Evolutionary conservation across 2,113 vertebrate genomes (phyloP), one percentile per base, ranked within the genome.

Genomic region (Oceanodroma tethys): DNA sequence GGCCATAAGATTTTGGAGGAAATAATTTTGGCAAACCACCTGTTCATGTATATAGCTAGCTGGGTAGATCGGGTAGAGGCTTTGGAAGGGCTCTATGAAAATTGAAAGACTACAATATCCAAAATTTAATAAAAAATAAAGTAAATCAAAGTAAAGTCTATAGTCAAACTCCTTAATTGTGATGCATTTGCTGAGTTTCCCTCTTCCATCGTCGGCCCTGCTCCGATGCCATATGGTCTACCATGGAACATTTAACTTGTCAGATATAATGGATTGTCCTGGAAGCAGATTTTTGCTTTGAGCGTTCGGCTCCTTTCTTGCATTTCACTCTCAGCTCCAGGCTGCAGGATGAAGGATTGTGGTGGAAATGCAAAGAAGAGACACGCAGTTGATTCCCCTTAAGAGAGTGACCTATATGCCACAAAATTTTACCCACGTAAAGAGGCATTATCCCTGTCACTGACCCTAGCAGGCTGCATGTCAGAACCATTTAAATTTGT

Each of bases 191-290:
- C 98, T 86, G 98, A 98, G 97, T 95, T 95, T 97, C 91, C 98
- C 97, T 98, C 98, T 98, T 97, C 98, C 98, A 96, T 97, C 92
- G 97, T 86, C 93, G 95, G 98, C 97, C 96, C 98, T 96, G 98
- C 98, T 98, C 98, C 83, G 94, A 68, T 98, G 98, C 99, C 99
- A 99, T 99, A 98, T 99, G 99, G 98, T 98, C 96, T 98, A 98
- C 97, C 98, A 99, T 98, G 99, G 98, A 99, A 99, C 99, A 99
- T 99, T 99, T 98, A 98, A 98, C 99, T 99, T 99, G 99, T 99
- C 99, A 99, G 97, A 98, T 98, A 98, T 99, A 99, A 99, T 99
- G 98, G 99, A 99, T 99, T 98, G 98, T 98, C 98, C 98, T 98
- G 99, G 99, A 98, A 99, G 98, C 98, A 98, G 98, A 98, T 98